Percentiles rank a stretch among this genome's conserved stretches.
Conservation (phyloP, 2,888 invertebrate species). For the Stegana nigrithorax region DNA sequence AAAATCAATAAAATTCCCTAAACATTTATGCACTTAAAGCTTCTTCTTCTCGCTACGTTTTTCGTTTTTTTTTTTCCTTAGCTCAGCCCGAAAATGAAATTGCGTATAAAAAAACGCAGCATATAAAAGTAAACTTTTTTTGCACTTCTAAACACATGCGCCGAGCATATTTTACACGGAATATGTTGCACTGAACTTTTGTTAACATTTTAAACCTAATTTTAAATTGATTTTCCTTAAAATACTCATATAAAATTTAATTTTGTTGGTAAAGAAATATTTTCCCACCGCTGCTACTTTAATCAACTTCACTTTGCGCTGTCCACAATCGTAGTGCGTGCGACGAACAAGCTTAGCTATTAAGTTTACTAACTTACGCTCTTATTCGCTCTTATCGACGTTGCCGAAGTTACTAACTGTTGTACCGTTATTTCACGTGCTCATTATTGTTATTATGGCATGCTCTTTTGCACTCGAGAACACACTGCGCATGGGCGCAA, state of each 20-base stretch:
- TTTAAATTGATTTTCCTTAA: conserved; percentile 25
- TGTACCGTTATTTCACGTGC: conserved; percentile 1
- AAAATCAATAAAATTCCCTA: conserved; percentile 52
- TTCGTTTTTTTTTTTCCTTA: conserved; percentile 5
- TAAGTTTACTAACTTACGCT: conserved; percentile 1
- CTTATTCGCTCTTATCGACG: neutral
- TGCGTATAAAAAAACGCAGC: conserved; percentile 53
- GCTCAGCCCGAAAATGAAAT: conserved; percentile 47
- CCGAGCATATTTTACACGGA: neutral
- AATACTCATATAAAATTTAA: conserved; percentile 3
- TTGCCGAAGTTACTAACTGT: neutral
- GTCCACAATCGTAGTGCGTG: conserved; percentile 31
- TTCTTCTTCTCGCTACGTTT: conserved; percentile 39
- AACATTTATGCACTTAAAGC: conserved; percentile 55
- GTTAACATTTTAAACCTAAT: conserved; percentile 8
- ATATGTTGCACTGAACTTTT: conserved; percentile 17
- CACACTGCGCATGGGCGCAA: too few species aligned
- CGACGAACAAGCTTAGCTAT: conserved; percentile 32
- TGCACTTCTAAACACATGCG: neutral
- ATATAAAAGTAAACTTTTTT: too few species aligned
- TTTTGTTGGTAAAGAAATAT: conserved; percentile 24
- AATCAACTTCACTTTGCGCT: conserved; percentile 28
- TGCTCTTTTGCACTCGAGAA: too few species aligned
- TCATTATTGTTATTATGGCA: too few species aligned
- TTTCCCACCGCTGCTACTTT: conserved; percentile 21